These are phyloP conservation scores for Aethes cnicana DNA, from an alignment of 2,888 invertebrate genomes.

Conservation along the genomic window DNA sequence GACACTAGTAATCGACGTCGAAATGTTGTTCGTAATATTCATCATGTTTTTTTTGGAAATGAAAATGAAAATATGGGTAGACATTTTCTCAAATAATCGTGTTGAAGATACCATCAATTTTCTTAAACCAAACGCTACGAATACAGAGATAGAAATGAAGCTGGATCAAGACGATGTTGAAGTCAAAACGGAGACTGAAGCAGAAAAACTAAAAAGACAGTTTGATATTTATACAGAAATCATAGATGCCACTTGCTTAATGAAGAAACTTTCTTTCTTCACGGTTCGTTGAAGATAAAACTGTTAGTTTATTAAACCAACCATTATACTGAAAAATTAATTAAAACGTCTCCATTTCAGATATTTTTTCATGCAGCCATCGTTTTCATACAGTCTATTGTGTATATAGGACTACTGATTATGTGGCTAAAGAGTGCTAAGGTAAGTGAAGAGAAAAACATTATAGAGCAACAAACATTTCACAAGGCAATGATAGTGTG, in stretches of 20 bases:
- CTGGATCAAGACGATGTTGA: neutral
- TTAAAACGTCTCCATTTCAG: too few relatives aligned
- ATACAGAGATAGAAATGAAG: neutral
- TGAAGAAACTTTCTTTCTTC: slow-evolving; percentile 32
- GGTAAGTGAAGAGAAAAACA: too few relatives aligned
- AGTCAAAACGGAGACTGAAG: neutral
- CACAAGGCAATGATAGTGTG: too few relatives aligned
- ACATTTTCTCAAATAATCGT: neutral
- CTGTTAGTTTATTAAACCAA: too few relatives aligned
- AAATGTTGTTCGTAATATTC: slow-evolving; percentile 6
- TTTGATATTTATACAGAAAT: slow-evolving; percentile 30
- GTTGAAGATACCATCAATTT: neutral
- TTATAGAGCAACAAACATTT: too few relatives aligned
- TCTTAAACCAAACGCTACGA: neutral
- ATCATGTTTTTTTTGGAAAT: neutral
- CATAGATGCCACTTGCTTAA: slow-evolving; percentile 22
- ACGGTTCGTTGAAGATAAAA: too few relatives aligned
- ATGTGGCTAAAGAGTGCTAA: slow-evolving; percentile 26
- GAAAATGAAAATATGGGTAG: slow-evolving; percentile 6
- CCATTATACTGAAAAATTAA: too few relatives aligned
- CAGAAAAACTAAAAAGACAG: slow-evolving; percentile 19
- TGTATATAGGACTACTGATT: slow-evolving; percentile 34
- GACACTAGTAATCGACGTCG: slow-evolving; percentile 6
- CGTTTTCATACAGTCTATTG: slow-evolving; percentile 36
- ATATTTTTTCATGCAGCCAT: slow-evolving; percentile 37